Conservation (phyloP, 2,888 invertebrate genomes). For the Cacoxenus indagator region DNA sequence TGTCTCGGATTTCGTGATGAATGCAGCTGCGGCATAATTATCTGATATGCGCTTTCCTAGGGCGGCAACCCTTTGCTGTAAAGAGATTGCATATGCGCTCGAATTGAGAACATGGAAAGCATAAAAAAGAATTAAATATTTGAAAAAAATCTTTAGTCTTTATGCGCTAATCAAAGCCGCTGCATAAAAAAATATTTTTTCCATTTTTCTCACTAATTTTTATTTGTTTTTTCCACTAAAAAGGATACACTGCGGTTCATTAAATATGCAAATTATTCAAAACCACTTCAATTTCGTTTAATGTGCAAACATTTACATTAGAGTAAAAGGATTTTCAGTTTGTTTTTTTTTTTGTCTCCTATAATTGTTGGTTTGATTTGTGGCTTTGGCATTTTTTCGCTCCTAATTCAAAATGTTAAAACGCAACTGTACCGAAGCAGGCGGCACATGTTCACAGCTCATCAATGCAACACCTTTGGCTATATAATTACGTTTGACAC, state of each 20-base stretch:
- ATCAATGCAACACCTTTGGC: constrained; percentile 4
- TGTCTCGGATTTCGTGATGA: neutral
- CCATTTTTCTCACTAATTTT: constrained; percentile 50
- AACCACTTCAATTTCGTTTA: constrained; percentile 50
- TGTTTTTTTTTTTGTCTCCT: neutral
- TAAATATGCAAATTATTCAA: constrained; percentile 55
- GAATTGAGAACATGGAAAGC: neutral
- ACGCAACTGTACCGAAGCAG: neutral
- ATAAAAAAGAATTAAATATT: neutral
- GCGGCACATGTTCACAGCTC: neutral
- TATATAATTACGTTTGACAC: constrained; percentile 47
- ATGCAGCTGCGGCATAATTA: neutral
- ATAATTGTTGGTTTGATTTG: no score
- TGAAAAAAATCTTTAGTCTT: neutral
- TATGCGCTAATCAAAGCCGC: neutral
- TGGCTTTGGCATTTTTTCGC: no score
- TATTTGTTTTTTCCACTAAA: constrained; percentile 53
- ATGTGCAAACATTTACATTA: constrained; percentile 55
- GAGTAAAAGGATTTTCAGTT: constrained; percentile 7
- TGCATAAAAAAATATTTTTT: neutral
- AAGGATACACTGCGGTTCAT: constrained; percentile 44
- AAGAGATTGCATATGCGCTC: neutral
- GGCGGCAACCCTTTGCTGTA: neutral
- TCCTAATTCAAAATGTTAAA: no score
- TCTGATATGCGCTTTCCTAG: neutral